Percentiles rank a stretch among this genome's conserved stretches.
phyloP scores from a whole-genome alignment of 2,888 invertebrate genomes.

The Macaria liturata region DNA sequence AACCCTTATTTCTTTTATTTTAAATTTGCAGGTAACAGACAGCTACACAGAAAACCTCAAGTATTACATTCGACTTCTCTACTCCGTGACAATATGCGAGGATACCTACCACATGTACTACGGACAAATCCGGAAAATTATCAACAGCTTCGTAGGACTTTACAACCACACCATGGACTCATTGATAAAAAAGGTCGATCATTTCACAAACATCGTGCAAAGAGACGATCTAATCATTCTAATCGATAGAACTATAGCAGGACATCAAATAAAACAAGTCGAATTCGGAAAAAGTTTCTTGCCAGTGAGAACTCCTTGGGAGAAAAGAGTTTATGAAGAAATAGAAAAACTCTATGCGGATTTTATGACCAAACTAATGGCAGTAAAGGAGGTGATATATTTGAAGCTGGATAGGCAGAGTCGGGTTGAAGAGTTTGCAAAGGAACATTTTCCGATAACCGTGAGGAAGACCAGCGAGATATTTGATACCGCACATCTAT shows the following conservation, averaged over 20 bases:
- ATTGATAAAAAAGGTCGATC: constrained; percentile 48
- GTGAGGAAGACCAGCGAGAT: constrained; percentile 46
- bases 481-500: constrained; percentile 51
- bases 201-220: constrained; percentile 33
- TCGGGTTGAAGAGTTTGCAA: constrained; percentile 47
- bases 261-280: constrained; percentile 45
- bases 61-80: constrained; percentile 44
- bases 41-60: constrained; percentile 47
- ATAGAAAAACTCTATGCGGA: constrained; percentile 39
- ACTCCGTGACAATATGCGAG: constrained; percentile 45
- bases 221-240: constrained; percentile 45
- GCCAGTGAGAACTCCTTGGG: constrained; percentile 41
- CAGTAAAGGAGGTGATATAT: constrained; percentile 40
- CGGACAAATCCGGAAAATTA: constrained; percentile 52
- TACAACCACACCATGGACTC: constrained; percentile 50
- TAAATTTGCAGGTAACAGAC: constrained; percentile 44
- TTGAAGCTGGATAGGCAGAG: constrained; percentile 43
- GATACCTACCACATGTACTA: constrained; percentile 54
- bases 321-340: constrained; percentile 47
- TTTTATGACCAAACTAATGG: constrained; percentile 39
- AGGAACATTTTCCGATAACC: constrained; percentile 46
- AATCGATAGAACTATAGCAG: constrained; percentile 46
- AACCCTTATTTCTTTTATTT: too few species aligned
- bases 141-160: constrained; percentile 51
- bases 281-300: constrained; percentile 50